phyloP scores from a whole-genome alignment of 2,113 vertebrate genomes.

The Neogobius melanostomus region DNA sequence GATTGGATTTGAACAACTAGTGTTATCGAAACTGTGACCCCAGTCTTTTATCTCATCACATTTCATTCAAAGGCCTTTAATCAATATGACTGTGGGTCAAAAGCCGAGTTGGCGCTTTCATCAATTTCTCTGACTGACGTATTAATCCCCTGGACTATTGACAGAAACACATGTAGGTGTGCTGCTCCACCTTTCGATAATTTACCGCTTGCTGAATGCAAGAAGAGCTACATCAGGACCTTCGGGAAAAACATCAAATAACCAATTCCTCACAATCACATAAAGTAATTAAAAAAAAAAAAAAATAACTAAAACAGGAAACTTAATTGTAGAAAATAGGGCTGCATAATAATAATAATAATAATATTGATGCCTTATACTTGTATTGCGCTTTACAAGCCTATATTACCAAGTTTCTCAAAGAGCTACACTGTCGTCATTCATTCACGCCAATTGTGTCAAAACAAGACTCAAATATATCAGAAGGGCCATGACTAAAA shows the following conservation, averaged over 20 bases:
- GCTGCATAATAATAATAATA: too few species aligned
- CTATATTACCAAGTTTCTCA: too few species aligned
- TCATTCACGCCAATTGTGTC: too few species aligned
- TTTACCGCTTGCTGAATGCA: conserved; percentile 6
- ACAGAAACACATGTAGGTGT: conserved; percentile 18
- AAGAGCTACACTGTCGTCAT: too few species aligned
- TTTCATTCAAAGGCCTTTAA: conserved; percentile 36
- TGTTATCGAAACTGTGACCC: conserved; percentile 37
- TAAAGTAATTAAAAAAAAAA: conserved; percentile 1
- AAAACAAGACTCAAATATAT: too few species aligned
- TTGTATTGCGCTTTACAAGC: too few species aligned
- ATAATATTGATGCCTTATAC: too few species aligned
- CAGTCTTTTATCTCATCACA: conserved; percentile 45
- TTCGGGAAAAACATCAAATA: not conserved
- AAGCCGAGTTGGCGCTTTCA: conserved; percentile 15
- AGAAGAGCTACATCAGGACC: conserved; percentile 3
- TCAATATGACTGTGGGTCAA: conserved; percentile 38
- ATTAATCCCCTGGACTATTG: conserved; percentile 30
- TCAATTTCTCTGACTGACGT: conserved; percentile 46
- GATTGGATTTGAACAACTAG: conserved; percentile 15
- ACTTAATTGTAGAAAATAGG: too few species aligned
- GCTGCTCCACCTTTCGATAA: conserved; percentile 16
- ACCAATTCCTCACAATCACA: conserved; percentile 1
- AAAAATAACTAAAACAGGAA: not conserved
- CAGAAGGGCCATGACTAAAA: too few species aligned